Evolutionary conservation across 2,888 invertebrate genomes (phyloP).

Genomic region (Antheraea assamensis): DNA sequence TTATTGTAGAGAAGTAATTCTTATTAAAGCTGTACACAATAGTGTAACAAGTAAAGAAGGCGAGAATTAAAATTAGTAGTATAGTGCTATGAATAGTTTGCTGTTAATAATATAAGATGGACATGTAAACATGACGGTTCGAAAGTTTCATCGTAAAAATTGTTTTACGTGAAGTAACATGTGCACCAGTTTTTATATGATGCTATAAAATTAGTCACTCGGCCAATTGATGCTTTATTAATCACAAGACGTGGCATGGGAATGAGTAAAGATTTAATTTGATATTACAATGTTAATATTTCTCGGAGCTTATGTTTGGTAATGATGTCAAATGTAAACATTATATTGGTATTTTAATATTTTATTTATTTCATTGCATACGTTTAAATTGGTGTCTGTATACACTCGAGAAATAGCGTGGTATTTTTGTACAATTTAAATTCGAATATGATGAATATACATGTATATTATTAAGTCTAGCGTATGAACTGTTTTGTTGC

Average conservation of each 20-base stretch:
- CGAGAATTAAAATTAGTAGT: background rate
- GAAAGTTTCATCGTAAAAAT: constrained; percentile 8
- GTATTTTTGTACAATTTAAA: background rate
- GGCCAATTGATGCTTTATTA: constrained; percentile 10
- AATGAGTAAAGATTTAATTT: constrained; percentile 7
- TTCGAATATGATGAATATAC: background rate
- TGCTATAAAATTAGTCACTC: constrained; percentile 14
- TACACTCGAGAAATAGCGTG: background rate
- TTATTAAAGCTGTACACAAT: background rate
- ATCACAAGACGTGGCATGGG: constrained; percentile 8
- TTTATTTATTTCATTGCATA: no score
- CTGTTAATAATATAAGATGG: background rate
- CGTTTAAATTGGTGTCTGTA: background rate
- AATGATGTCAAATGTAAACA: no score
- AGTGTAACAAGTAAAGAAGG: background rate
- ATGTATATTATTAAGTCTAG: background rate
- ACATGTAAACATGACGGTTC: background rate
- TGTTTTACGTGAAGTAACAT: constrained; percentile 16
- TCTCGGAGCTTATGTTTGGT: no score
- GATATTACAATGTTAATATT: background rate
- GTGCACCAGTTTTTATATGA: constrained; percentile 19
- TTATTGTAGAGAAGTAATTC: background rate
- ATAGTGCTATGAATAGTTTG: background rate
- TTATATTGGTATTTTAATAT: no score
- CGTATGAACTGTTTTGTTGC: background rate